A percentile compares a stretch with the other conserved stretches of the same genome.
Conservation (phyloP, 2,888 invertebrate genomes). For the Parasteatoda lunata region DNA sequence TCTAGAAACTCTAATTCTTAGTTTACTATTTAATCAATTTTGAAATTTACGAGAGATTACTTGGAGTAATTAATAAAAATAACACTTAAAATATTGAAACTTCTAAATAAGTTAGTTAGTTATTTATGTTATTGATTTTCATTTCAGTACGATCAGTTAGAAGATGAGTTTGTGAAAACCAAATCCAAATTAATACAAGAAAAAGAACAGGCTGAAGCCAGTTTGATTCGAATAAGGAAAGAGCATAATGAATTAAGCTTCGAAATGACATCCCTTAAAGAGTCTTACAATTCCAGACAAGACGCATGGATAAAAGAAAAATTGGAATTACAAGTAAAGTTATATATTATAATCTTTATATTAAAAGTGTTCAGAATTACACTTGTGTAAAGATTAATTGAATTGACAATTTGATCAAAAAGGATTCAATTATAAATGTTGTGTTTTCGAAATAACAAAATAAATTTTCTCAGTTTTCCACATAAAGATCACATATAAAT, state of each 20-base stretch:
- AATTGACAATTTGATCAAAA: no score
- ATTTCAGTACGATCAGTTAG: conserved; percentile 83
- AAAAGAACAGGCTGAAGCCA: conserved; percentile 84
- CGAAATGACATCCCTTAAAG: conserved; percentile 81
- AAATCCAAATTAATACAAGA: conserved; percentile 87
- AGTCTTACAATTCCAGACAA: conserved; percentile 80
- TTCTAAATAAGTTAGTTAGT: no score
- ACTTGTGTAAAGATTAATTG: no score
- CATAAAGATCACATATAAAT: no score
- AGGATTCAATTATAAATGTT: no score
- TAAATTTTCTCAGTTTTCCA: no score
- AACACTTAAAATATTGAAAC: no score
- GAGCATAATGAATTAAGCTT: conserved; percentile 79
- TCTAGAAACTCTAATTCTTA: neutral
- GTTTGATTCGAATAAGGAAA: conserved; percentile 79
- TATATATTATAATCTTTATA: no score
- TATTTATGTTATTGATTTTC: neutral
- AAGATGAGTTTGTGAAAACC: conserved; percentile 88
- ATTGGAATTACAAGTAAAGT: conserved; percentile 80
- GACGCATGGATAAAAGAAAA: conserved; percentile 85
- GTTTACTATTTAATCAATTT: neutral
- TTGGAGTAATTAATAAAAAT: no score
- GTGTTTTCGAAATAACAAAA: no score
- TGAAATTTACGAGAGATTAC: neutral
- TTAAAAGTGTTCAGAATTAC: no score